Conservation (phyloP, 1,140 invertebrate species). For the Limonius californicus region DNA sequence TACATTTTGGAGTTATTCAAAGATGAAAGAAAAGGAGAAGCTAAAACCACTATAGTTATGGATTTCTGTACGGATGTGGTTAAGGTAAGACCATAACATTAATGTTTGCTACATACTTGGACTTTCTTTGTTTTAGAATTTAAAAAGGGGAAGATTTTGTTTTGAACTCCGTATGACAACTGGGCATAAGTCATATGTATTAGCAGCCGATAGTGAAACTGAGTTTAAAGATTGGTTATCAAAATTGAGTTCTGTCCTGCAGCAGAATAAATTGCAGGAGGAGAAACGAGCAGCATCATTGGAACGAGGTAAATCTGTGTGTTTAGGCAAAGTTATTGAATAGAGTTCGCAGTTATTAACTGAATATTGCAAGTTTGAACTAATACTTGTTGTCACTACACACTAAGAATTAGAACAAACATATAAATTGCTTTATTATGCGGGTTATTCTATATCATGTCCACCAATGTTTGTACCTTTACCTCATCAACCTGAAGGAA, state of each 20-base stretch:
- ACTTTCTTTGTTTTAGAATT: conserved; percentile 63
- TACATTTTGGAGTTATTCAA: conserved; percentile 90
- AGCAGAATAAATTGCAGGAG: conserved; percentile 70
- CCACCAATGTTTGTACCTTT: no score
- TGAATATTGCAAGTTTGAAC: no score
- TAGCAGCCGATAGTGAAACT: conserved; percentile 81
- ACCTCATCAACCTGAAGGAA: no score
- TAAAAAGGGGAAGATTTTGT: conserved; percentile 78
- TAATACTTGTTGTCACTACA: no score
- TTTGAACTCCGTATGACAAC: conserved; percentile 85
- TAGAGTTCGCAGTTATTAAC: no score
- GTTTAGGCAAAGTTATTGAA: no score
- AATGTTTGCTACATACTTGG: not conserved
- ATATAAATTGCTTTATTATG: no score
- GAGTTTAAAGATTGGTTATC: conserved; percentile 83
- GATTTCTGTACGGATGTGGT: conserved; percentile 87
- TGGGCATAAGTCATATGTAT: conserved; percentile 74
- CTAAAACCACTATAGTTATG: conserved; percentile 88
- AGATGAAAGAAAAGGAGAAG: conserved; percentile 86
- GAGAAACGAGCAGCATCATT: conserved; percentile 62
- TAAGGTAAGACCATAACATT: conserved; percentile 52
- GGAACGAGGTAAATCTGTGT: conserved; percentile 51
- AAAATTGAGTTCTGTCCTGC: conserved; percentile 69
- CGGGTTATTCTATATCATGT: no score
- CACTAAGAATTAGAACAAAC: no score